Evolutionary conservation across 2,113 vertebrate species (phyloP), one percentile per base, ranked within the genome.

Genomic region (Lamprologus sp.): DNA sequence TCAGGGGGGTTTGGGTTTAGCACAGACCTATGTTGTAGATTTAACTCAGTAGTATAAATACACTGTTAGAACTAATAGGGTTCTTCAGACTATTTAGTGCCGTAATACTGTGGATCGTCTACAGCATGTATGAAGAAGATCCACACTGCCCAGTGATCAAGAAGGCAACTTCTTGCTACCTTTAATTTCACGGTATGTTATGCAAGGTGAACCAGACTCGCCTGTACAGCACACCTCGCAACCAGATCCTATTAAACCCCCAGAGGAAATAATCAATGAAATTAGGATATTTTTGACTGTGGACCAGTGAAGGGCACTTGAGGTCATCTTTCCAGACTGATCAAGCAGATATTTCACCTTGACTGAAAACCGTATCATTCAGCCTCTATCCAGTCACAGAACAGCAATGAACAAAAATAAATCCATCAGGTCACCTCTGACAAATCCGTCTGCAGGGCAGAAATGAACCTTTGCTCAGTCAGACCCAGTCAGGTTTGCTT

Each of bases 371-470:
- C 40, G 7, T 45, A 40, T 51, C n/a, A 9, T 54, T 35, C 45
- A 84, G 35, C 75, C 26, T n/a, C 45, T 51, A 28, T 51, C 10
- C 17, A 77, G 15, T 51, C 45, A 19, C 23, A 19, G 4, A 51
- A 9, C 45, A 77, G 26, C 45, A 77, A 77, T 19, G 70, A 65
- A 87, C 68, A 81, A n/a, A 37, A 23, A 77, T 3, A 11, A 28
- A 13, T 80, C 82, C 51, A 68, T 68, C 68, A 55, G 88, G 84
- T 90, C 86, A 89, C 91, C 85, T 87, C 85, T 83, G 89, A 87
- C 40, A 33, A 83, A 70, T 31, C 23, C 3, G 10, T 63, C 89
- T 84, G 37, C 65, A 15, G 79, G 92, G 81, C 84, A 68, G 40
- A 86, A 83, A 56, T 87, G 55, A 88, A 80, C 55, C 54, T 17